Percentiles rank a stretch among this genome's conserved stretches.
Conservation (phyloP, 2,888 invertebrate species). For the Ophion costatus region DNA sequence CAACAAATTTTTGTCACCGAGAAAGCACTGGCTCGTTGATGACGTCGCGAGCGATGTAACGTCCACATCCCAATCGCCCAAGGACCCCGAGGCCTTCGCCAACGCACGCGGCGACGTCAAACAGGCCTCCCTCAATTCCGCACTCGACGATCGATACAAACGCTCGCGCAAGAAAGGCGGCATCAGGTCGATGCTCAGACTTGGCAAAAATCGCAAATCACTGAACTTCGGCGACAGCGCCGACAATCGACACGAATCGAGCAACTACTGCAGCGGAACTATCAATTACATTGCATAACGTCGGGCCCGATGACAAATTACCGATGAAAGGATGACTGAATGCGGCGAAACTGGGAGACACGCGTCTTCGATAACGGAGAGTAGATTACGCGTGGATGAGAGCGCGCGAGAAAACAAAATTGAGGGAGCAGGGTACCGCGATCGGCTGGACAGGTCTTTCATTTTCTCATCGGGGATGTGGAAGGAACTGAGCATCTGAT, state of each 20-base stretch:
- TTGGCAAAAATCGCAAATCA: slow-evolving; percentile 82
- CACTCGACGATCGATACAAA: slow-evolving; percentile 82
- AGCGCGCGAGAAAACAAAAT: not conserved
- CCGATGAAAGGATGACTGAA: not conserved
- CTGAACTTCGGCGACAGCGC: slow-evolving; percentile 82
- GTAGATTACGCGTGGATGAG: slow-evolving; percentile 4
- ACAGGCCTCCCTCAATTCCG: slow-evolving; percentile 91
- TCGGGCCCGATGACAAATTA: not conserved
- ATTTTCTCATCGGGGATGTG: not conserved
- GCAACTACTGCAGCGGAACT: slow-evolving; percentile 82
- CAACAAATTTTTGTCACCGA: slow-evolving; percentile 85
- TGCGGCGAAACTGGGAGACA: not conserved
- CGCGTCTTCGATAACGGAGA: not conserved
- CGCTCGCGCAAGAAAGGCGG: slow-evolving; percentile 81
- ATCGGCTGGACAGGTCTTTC: not conserved
- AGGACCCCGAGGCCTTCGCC: slow-evolving; percentile 86
- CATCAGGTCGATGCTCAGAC: slow-evolving; percentile 81
- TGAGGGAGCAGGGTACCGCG: not conserved
- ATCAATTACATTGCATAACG: slow-evolving; percentile 82
- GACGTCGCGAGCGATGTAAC: slow-evolving; percentile 84
- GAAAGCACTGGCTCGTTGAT: slow-evolving; percentile 93
- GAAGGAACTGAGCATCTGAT: too few species aligned
- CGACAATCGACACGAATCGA: slow-evolving; percentile 80
- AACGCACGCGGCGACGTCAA: slow-evolving; percentile 88
- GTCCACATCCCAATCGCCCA: slow-evolving; percentile 30